Evolutionary conservation across 92 coral and sea anemone species (phyloP), one percentile per base, ranked within the genome.

Genomic region (Parazoanthus darwini): DNA sequence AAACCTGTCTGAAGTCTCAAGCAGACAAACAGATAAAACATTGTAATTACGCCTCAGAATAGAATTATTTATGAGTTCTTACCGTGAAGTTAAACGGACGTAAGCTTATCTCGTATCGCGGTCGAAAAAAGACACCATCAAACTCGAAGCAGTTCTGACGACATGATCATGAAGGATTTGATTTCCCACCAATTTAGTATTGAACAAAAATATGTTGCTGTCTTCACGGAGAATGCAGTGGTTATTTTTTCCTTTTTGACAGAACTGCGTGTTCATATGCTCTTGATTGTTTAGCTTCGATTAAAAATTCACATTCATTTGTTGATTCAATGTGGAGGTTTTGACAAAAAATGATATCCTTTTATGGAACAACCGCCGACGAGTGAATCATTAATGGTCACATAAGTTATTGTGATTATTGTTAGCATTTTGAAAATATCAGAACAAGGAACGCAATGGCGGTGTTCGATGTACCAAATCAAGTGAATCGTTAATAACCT

Each of bases 211-310:
- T 39, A 8, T n/a, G 2, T 36, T 29, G 48, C 44, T 74, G 50
- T 16, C 50, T 20, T 37, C 9, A 6, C 38, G 77, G 33, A 33
- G 20, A 29, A 72, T 68, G 35, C 35, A 68, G 35, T n/a, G 13
- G 8, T 2, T 1, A 63, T 1, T 63, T 22, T 23, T 22, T 63
- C 70, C 0, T 63, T 22, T 35, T 74, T 37, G 50, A 76, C 80
- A 76, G 80, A 39, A 44, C 54, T 20, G 46, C 51, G 80, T 76
- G 80, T 76, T 76, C 80, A 76, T 76, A 76, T 76, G 80, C 80
- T 22, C 80, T 16, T n/a, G 80, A 76, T 37, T 39, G 48, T 39
- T 76, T 76, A 39, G 33, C 80, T 39, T 76, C 48, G 50, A 20
- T 76, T 76, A 5, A 39, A 76, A 16, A 37, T 38, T 37, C 5